A percentile compares a stretch with the other conserved stretches of the same genome.
Evolutionary conservation across 1,140 invertebrate genomes (phyloP).

Genomic region (Drusus annulatus): DNA sequence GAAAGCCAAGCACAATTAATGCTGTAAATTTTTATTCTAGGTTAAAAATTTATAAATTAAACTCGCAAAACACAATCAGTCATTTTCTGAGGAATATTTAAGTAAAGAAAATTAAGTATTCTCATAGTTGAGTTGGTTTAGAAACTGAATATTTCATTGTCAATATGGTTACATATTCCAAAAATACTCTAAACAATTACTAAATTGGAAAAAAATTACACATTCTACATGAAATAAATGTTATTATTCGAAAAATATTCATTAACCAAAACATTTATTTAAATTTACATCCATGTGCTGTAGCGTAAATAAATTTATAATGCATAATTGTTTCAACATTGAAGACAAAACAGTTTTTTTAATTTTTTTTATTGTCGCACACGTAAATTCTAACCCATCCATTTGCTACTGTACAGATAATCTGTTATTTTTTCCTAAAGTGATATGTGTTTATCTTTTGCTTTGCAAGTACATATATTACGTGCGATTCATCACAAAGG

Average conservation of each 20-base stretch:
- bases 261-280: no score
- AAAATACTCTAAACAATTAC: constrained; percentile 15
- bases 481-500: constrained; percentile 10
- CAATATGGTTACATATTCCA: constrained; percentile 32
- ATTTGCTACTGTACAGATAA: background rate
- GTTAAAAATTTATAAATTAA: background rate
- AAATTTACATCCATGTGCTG: no score
- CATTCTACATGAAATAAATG: no score
- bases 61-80: background rate
- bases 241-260: no score
- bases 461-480: constrained; percentile 20
- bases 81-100: constrained; percentile 11
- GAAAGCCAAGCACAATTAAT: no score
- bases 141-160: constrained; percentile 1
- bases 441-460: constrained; percentile 32
- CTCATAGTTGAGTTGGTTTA: no score
- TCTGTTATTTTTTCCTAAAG: background rate
- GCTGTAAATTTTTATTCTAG: no score
- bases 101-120: background rate
- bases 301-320: background rate
- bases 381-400: background rate
- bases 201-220: background rate
- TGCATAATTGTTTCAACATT: background rate
- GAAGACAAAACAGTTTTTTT: background rate
- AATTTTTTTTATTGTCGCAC: constrained; percentile 26